A percentile compares a stretch with the other conserved stretches of the same genome.
Evolutionary conservation across 2,888 invertebrate genomes (phyloP).

Genomic region (Crossocerus cetratus): DNA sequence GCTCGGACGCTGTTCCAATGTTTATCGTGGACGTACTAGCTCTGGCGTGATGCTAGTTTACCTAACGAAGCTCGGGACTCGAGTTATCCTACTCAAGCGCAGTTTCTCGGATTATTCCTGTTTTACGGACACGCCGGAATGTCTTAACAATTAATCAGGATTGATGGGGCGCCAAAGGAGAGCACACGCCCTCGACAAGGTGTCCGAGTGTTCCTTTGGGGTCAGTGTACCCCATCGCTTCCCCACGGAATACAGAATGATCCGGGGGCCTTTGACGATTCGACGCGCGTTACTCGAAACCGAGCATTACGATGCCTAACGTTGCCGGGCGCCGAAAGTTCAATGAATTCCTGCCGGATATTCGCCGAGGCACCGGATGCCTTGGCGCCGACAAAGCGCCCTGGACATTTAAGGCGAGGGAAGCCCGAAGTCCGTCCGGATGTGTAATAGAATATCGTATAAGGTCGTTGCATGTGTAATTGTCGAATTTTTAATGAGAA

Average conservation of each 20-base stretch:
- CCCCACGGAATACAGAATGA: slow-evolving; percentile 36
- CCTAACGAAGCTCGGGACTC: too few relatives aligned
- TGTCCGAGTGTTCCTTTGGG: too few relatives aligned
- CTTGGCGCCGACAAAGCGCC: slow-evolving; percentile 13
- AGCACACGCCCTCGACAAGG: too few relatives aligned
- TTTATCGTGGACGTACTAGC: slow-evolving; percentile 7
- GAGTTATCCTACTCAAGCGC: too few relatives aligned
- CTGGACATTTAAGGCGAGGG: too few relatives aligned
- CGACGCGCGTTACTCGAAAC: slow-evolving; percentile 44
- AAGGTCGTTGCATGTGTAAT: too few relatives aligned
- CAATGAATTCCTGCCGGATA: slow-evolving; percentile 60
- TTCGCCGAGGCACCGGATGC: slow-evolving; percentile 56
- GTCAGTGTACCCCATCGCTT: too few relatives aligned
- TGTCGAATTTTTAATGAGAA: too few relatives aligned
- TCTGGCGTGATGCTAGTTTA: slow-evolving; percentile 6
- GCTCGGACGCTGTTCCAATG: slow-evolving; percentile 13
- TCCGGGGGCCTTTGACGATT: slow-evolving; percentile 51
- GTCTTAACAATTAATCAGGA: background rate
- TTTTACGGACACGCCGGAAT: too few relatives aligned
- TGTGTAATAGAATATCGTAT: too few relatives aligned
- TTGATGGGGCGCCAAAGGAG: background rate
- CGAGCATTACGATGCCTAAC: slow-evolving; percentile 51
- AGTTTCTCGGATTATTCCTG: too few relatives aligned
- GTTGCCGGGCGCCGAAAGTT: slow-evolving; percentile 42
- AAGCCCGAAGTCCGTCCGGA: too few relatives aligned